Conservation (phyloP, 2,888 invertebrate species). For the Tiliacea aurago region DNA sequence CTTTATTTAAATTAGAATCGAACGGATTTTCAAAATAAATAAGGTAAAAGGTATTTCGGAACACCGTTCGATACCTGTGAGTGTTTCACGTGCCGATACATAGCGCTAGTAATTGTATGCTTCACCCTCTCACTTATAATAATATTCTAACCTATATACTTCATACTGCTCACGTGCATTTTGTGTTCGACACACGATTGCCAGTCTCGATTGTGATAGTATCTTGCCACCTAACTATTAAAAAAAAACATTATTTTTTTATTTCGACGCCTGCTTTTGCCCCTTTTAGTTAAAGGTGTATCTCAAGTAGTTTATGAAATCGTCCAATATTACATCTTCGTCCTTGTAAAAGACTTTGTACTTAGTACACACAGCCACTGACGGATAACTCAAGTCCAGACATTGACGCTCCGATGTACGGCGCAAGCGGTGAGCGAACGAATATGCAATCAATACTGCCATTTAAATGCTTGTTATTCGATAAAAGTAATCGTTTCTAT, state of each 20-base stretch:
- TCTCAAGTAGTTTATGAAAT: conserved; percentile 81
- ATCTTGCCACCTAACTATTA: conserved; percentile 85
- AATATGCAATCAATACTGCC: conserved; percentile 60
- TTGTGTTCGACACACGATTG: conserved; percentile 77
- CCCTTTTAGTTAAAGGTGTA: conserved; percentile 70
- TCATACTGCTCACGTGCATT: conserved; percentile 75
- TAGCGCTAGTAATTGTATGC: conserved; percentile 24
- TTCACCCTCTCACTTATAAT: conserved; percentile 52
- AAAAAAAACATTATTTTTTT: conserved; percentile 71
- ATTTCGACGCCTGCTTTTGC: conserved; percentile 78
- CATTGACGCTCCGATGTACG: conserved; percentile 66
- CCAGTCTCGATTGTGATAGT: conserved; percentile 85
- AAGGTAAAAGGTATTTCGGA: conserved; percentile 3
- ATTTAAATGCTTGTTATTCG: conserved; percentile 61
- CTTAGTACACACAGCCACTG: conserved; percentile 84
- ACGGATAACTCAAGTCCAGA: conserved; percentile 74
- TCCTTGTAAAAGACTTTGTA: conserved; percentile 89
- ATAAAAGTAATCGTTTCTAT: conserved; percentile 56
- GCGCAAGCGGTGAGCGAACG: conserved; percentile 74
- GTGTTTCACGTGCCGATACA: conserved; percentile 18
- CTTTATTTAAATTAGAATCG: conserved; percentile 23
- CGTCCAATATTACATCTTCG: conserved; percentile 90
- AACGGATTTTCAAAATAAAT: conserved; percentile 16
- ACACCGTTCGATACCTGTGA: conserved; percentile 26
- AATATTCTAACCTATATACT: conserved; percentile 62